phyloP scores from a whole-genome alignment of 1,140 invertebrate genomes.

The Oryzaephilus surinamensis region DNA sequence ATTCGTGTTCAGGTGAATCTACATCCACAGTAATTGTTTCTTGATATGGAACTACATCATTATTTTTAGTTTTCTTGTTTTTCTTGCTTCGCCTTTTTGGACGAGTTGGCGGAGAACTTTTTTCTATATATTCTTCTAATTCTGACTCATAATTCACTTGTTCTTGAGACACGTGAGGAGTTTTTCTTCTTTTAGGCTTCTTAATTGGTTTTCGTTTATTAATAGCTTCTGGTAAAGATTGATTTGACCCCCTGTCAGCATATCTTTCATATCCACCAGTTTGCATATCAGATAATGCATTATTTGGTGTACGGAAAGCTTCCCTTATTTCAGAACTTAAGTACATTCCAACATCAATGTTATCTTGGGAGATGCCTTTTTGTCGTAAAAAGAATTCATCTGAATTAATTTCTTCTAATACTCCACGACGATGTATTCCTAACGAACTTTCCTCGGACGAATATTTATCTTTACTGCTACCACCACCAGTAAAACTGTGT shows the following conservation, averaged over 20 bases:
- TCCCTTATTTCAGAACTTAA: constrained; percentile 67
- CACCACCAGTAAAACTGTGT: too few relatives aligned
- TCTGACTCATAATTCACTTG: constrained; percentile 19
- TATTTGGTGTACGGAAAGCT: constrained; percentile 56
- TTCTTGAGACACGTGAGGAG: constrained; percentile 33
- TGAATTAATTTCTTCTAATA: constrained; percentile 73
- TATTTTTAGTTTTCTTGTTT: constrained; percentile 19
- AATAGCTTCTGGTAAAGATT: constrained; percentile 23
- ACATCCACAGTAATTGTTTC: constrained; percentile 25
- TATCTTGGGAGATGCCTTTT: constrained; percentile 68
- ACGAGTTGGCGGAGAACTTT: constrained; percentile 32
- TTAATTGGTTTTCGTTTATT: constrained; percentile 27
- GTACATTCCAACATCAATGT: constrained; percentile 64
- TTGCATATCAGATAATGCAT: constrained; percentile 47
- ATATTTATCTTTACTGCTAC: constrained; percentile 14
- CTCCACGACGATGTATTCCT: constrained; percentile 39
- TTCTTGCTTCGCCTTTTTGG: constrained; percentile 32
- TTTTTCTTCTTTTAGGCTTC: constrained; percentile 36
- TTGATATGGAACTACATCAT: constrained; percentile 23
- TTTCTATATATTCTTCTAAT: constrained; percentile 24
- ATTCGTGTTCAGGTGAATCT: too few relatives aligned
- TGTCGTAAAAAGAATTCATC: constrained; percentile 76
- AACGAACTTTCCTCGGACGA: constrained; percentile 20
- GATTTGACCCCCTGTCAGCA: constrained; percentile 21
- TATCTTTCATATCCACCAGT: constrained; percentile 32